phyloP scores from a whole-genome alignment of 2,113 vertebrate genomes.

The Dunckerocampus dactyliophorus region DNA sequence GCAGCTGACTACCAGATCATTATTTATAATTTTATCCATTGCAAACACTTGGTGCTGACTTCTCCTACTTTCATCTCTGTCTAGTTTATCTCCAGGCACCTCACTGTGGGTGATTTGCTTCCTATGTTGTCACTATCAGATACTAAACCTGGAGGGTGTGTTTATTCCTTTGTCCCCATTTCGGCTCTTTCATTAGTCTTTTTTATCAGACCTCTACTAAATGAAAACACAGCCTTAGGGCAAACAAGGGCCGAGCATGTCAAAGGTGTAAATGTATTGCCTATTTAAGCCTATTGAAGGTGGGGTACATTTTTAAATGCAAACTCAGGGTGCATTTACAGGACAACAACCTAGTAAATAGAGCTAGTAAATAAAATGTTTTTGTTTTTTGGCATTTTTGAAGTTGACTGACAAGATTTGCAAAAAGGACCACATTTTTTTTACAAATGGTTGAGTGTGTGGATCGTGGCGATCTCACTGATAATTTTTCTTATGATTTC shows the following conservation, averaged over 20 bases:
- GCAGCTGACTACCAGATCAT: not conserved
- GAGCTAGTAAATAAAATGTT: not conserved
- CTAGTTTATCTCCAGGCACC: slow-evolving; percentile 25
- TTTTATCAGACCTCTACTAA: slow-evolving; percentile 11
- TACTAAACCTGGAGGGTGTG: slow-evolving; percentile 34
- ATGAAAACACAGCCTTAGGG: slow-evolving; percentile 47
- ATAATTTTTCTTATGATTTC: not conserved
- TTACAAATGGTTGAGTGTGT: slow-evolving; percentile 3
- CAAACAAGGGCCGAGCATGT: slow-evolving; percentile 34
- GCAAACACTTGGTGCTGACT: not conserved
- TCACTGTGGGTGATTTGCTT: slow-evolving; percentile 36
- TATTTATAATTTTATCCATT: slow-evolving; percentile 2
- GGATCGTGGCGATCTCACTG: not conserved
- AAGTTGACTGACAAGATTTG: not conserved
- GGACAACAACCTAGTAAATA: not conserved
- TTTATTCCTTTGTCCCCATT: slow-evolving; percentile 5
- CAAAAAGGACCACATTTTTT: not conserved
- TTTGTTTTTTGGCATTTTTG: not conserved
- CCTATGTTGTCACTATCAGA: slow-evolving; percentile 39
- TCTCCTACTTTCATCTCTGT: slow-evolving; percentile 18
- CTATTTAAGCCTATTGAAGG: not conserved
- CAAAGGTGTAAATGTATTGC: slow-evolving; percentile 6
- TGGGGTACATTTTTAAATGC: slow-evolving; percentile 10
- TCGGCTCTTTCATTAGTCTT: not conserved
- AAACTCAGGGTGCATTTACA: slow-evolving; percentile 6